phyloP scores from a whole-genome alignment of 30 jellyfish, hydroid and myxozoan genomes.

The Morbakka virulenta region DNA sequence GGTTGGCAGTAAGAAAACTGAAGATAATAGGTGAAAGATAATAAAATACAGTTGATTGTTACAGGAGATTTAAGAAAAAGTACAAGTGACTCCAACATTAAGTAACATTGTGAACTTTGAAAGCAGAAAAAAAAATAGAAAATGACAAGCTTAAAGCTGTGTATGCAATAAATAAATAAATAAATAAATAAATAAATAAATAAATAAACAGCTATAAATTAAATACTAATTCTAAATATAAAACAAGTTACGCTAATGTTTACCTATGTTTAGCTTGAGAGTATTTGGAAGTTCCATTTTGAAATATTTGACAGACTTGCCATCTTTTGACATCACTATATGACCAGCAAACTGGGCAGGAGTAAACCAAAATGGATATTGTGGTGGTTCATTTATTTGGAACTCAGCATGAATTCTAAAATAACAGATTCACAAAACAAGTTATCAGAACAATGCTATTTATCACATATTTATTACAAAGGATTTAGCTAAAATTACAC shows the following conservation, averaged over 20 bases:
- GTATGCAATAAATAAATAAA: neutral
- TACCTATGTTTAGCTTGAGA: constrained; percentile 74
- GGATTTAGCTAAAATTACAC: neutral
- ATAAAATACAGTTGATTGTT: no score
- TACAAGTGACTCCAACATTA: no score
- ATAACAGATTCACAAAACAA: neutral
- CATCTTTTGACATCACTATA: constrained; percentile 58
- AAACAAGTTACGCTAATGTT: neutral
- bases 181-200: neutral
- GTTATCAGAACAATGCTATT: neutral
- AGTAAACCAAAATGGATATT: constrained; percentile 88
- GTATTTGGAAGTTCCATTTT: constrained; percentile 62
- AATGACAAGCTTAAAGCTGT: neutral
- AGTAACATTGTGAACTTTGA: no score
- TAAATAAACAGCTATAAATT: neutral
- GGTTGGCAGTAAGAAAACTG: no score
- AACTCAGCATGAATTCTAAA: constrained; percentile 85
- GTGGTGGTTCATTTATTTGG: constrained; percentile 83
- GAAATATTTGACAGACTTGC: constrained; percentile 51
- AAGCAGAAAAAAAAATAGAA: no score
- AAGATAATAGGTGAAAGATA: no score
- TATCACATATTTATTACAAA: neutral
- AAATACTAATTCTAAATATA: neutral
- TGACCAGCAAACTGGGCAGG: constrained; percentile 87
- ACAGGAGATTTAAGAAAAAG: no score